Conservation (phyloP, 2,113 vertebrate species). For the Pedetes capensis region DNA sequence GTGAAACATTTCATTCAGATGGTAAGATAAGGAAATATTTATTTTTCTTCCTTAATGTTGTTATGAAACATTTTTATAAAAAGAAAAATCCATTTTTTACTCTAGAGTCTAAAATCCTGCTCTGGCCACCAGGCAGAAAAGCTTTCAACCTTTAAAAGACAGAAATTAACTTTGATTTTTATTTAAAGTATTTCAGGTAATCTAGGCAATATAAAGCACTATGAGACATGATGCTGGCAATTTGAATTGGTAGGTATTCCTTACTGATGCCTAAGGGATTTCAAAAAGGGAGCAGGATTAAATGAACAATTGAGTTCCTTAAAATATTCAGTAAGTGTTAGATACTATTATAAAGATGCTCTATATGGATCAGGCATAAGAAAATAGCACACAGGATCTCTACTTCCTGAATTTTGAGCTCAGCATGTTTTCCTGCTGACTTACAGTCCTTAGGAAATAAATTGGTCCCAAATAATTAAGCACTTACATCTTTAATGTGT, state of each 20-base stretch:
- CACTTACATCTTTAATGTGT: constrained; percentile 37
- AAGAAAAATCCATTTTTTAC: background rate
- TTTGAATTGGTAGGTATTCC: constrained; percentile 2
- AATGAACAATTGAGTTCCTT: constrained; percentile 31
- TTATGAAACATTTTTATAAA: background rate
- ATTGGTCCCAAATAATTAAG: constrained; percentile 50
- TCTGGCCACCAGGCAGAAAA: background rate
- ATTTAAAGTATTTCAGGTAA: constrained; percentile 8
- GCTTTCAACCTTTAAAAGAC: background rate
- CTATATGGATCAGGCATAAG: background rate
- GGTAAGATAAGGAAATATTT: background rate
- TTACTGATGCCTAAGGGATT: background rate
- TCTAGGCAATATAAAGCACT: background rate
- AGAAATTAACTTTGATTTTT: constrained; percentile 18
- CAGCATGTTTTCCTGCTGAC: constrained; percentile 44
- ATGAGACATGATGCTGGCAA: background rate
- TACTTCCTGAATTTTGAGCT: constrained; percentile 19
- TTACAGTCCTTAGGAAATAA: constrained; percentile 31
- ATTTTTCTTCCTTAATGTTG: background rate
- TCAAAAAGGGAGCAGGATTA: background rate
- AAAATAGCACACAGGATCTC: background rate
- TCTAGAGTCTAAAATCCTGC: background rate
- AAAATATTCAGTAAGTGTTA: constrained; percentile 23
- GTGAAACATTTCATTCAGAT: background rate
- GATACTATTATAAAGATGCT: background rate